A percentile compares a stretch with the other conserved stretches of the same genome.
phyloP scores from a whole-genome alignment of 2,113 vertebrate genomes.

The Budorcas taxicolor region DNA sequence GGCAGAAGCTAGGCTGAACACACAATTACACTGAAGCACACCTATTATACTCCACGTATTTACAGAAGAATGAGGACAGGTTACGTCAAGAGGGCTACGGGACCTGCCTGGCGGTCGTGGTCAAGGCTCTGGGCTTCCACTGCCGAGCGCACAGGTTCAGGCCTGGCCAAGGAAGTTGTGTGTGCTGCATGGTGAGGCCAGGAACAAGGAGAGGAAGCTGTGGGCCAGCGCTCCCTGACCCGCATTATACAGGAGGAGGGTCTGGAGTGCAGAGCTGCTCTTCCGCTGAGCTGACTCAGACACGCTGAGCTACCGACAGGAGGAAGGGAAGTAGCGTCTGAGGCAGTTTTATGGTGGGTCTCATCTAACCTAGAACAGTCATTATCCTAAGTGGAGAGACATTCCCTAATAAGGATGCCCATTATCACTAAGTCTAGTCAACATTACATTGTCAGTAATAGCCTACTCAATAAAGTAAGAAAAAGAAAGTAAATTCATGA shows the following conservation, averaged over 20 bases:
- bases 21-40: rapidly evolving
- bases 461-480: not conserved
- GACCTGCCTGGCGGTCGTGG: rapidly evolving
- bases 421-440: not conserved
- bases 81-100: rapidly evolving
- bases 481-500: not conserved
- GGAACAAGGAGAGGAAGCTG: not conserved
- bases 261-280: not conserved
- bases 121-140: not conserved
- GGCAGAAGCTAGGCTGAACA: not conserved
- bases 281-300: not conserved
- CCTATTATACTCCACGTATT: rapidly evolving
- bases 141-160: not conserved
- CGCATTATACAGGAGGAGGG: rapidly evolving
- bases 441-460: not conserved
- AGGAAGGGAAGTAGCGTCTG: too few species aligned
- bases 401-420: not conserved
- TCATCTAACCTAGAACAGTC: not conserved
- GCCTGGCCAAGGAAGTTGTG: not conserved
- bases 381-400: not conserved
- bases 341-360: not conserved
- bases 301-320: not conserved
- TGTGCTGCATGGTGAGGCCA: not conserved
- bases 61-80: not conserved
- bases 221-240: rapidly evolving